These are phyloP conservation scores for Tetramorium parvispinum DNA, from an alignment of 1,140 invertebrate species.

Conservation along the genomic window DNA sequence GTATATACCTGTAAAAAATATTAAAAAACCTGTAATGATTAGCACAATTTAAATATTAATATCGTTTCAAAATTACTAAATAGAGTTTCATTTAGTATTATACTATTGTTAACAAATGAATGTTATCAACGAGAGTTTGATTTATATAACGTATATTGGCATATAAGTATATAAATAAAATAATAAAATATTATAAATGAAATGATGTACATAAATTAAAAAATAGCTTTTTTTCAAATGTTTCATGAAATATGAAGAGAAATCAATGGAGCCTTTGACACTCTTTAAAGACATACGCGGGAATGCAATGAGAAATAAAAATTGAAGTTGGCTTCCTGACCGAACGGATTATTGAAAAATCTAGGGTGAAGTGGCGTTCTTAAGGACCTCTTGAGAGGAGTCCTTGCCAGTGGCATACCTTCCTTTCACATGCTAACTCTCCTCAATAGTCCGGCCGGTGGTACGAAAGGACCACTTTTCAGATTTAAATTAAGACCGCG, in stretches of 20 bases:
- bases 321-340: slow-evolving; percentile 44
- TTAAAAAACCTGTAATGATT: neutral
- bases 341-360: slow-evolving; percentile 55
- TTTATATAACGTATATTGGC: neutral
- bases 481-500: slow-evolving; percentile 71
- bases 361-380: slow-evolving; percentile 41
- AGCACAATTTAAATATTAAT: neutral
- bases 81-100: neutral
- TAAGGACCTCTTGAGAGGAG: slow-evolving; percentile 46
- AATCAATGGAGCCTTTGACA: neutral
- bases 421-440: slow-evolving; percentile 70
- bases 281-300: neutral
- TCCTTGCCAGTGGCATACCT: slow-evolving; percentile 35
- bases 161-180: neutral
- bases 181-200: neutral
- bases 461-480: slow-evolving; percentile 67
- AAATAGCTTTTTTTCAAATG: neutral
- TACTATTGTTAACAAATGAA: neutral
- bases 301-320: slow-evolving; percentile 45
- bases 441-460: slow-evolving; percentile 32
- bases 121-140: neutral
- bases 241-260: neutral
- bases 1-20: neutral
- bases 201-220: neutral
- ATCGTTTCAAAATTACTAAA: neutral